Base-by-base conservation (phyloP, 2,113 vertebrate species). In the Mustela lutreola region DNA sequence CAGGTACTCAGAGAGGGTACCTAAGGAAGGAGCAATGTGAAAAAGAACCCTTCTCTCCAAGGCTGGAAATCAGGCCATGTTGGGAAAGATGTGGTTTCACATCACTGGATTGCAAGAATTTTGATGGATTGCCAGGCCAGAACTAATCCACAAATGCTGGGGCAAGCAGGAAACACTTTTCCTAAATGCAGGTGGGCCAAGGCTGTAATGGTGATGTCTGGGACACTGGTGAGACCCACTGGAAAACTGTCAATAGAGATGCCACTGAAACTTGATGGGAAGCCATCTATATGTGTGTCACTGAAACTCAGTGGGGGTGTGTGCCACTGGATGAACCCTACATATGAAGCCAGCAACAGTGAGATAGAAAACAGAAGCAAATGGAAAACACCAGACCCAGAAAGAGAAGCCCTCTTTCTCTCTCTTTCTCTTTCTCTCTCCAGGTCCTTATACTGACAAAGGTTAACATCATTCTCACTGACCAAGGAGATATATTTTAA, bases 401-500 rank as follows among this genome's bases (percentile, higher is more conserved):
- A 42, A 73, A 79, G 48, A 82, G 65, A 73, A 93, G 21, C 4
- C 67, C 9, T 28, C 12, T 48, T 75, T 31, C 15, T 56, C 53
- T 9, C 5, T 53, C 16, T 56, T 3, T 56, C 16, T 56, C 53
- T 18, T 18, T 56, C 53, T 22, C 19, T 56, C 31, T 88, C 9
- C 12, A 62, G 18, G 80, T 91, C 4, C 26, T 15, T 58, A 39
- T 19, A 62, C 22, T 80, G 75, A 92, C 58, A 73, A 53, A 82
- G 33, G 45, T 79, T 67, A n/a, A 60, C 48, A 58, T n/a, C 16
- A 53, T 53, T 53, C 50, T 53, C 50, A 70, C 10, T 42, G n/a
- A 56, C 7, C 89, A 92, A 92, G 42, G 19, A 70, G 45, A 96
- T 89, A 24, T 53, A 76, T 95, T 92, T 75, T 12, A 80, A 48